Conservation (phyloP, 1,140 invertebrate species). For the Lepidurus couesii region DNA sequence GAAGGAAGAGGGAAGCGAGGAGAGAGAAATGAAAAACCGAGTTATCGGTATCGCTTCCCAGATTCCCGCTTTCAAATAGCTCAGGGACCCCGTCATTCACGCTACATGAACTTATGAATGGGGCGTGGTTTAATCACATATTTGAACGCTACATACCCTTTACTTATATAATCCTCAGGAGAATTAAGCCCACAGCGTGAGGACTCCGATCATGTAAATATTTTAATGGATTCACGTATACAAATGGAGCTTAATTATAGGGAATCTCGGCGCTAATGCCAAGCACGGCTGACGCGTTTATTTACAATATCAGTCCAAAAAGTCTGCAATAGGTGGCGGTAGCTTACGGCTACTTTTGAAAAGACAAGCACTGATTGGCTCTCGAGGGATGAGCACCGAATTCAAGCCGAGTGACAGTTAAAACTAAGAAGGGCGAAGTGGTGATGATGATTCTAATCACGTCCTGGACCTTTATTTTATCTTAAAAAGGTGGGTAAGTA, state of each 20-base stretch:
- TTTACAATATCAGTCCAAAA: neutral
- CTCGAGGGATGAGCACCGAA: conserved; percentile 1
- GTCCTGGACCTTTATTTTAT: conserved; percentile 22
- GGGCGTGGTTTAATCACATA: neutral
- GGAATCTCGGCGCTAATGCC: too few species aligned
- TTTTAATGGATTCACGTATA: too few species aligned
- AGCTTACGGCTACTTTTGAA: neutral
- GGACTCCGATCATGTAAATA: too few species aligned
- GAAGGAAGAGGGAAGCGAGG: neutral
- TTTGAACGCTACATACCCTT: too few species aligned
- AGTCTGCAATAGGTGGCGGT: neutral
- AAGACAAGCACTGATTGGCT: neutral
- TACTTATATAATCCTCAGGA: too few species aligned
- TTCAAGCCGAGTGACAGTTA: neutral
- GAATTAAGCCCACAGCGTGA: too few species aligned
- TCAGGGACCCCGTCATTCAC: neutral
- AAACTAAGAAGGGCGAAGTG: neutral
- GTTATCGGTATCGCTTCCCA: neutral
- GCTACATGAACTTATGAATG: neutral
- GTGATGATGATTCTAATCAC: conserved; percentile 15
- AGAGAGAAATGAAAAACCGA: neutral
- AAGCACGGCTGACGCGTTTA: neutral
- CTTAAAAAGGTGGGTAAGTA: conserved; percentile 7
- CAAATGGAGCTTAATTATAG: too few species aligned
- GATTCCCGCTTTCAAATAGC: neutral